These are phyloP conservation scores for Anguilla obscura DNA, from an alignment of 2,797 vertebrate species.

Conservation along the genomic window DNA sequence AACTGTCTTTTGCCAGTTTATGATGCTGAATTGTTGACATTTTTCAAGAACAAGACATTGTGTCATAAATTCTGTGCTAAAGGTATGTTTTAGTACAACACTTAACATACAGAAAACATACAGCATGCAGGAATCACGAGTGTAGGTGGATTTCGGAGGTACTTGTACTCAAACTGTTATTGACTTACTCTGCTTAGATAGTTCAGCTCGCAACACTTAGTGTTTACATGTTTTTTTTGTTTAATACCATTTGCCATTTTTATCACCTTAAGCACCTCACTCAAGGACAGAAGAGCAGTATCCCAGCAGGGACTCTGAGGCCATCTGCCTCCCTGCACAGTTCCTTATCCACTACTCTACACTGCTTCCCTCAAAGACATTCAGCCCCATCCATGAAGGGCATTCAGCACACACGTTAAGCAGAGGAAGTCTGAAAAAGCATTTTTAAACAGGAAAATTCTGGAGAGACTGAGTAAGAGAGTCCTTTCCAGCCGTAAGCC, in stretches of 20 bases:
- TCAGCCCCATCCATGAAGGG: not conserved
- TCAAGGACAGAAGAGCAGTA: not conserved
- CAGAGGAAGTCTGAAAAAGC: not conserved
- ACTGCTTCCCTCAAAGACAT: not conserved
- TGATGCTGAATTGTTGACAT: not conserved
- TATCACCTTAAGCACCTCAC: not conserved
- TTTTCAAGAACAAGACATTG: not conserved
- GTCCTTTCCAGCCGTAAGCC: conserved; percentile 5
- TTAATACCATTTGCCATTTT: not conserved
- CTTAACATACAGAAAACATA: not conserved
- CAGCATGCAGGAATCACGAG: not conserved
- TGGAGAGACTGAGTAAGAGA: conserved; percentile 13
- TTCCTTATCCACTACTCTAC: not conserved
- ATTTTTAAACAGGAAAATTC: not conserved
- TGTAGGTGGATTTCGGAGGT: not conserved
- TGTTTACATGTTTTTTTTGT: not conserved
- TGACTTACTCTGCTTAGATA: not conserved
- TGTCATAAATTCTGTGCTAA: not conserved
- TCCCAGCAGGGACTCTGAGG: not conserved
- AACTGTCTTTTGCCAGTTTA: not conserved
- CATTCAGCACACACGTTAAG: not conserved
- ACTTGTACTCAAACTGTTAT: not conserved
- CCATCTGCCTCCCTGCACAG: not conserved
- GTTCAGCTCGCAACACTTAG: not conserved
- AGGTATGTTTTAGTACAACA: not conserved